Base-by-base conservation (phyloP, 2,888 invertebrate species). In the Carcina quercana region DNA sequence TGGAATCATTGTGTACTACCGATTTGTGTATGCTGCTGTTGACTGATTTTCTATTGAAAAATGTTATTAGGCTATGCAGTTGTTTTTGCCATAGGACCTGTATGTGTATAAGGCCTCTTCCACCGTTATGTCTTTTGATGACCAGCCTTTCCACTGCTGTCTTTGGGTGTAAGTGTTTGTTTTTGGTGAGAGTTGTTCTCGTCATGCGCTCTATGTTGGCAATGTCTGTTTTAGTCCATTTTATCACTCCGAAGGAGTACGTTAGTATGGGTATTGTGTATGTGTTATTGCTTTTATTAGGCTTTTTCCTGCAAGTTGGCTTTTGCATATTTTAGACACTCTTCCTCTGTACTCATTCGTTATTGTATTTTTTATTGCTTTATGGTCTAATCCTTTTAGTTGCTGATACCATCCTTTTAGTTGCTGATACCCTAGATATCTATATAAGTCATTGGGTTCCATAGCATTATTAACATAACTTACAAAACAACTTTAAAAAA, bases 181-280 rank as follows among this genome's bases (percentile, higher is more conserved):
- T 12, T 27, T 21, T 30, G 5, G 30, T 30, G 11, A 35, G 22
- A 3, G 22, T 25, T 3, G 30, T 22, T 12, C 27, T 21, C 1
- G 30, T 30, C n/a, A 15, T 29, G 2, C 21, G 21, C 22, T 30
- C 13, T 8, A 25, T 13, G 3, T 35, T 26, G n/a, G 2, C 13
- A 8, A 27, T 30, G 10, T 34, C 25, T 2, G 30, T 31, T 15
- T 31, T 15, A 7, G 15, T 22, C 30, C 34, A 35, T 26, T 35
- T 35, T 7, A 35, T 35, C 1, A 35, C 13, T n/a, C 34, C 34
- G 15, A 35, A 35, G n/a, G 30, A 30, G 25, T 35, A 35, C 5
- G 34, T 35, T 8, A 19, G 17, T 17, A 17, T 17, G 5, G 17
- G 17, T 5, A 17, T 7, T 17, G 17, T 7, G 7, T 17, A 17